Conservation (phyloP, 1,140 invertebrate genomes). For the Contarinia nasturtii region DNA sequence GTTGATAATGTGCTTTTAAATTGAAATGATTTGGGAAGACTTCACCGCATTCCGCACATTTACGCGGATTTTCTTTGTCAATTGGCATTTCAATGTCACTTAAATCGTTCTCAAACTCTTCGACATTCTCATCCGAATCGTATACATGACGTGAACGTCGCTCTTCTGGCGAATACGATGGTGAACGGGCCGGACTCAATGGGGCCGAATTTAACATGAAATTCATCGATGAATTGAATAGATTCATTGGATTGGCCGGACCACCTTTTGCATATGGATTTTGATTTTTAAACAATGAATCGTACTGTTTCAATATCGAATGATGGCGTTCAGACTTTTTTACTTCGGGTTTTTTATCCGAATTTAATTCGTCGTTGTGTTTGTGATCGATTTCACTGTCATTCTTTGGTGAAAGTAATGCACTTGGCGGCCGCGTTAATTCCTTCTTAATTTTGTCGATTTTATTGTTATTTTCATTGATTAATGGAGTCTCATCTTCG, state of each 20-base stretch:
- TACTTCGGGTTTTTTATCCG: neutral
- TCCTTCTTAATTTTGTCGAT: neutral
- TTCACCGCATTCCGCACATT: conserved; percentile 82
- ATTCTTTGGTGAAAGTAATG: neutral
- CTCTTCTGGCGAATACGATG: conserved; percentile 28
- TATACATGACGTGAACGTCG: neutral
- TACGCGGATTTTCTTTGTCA: conserved; percentile 48
- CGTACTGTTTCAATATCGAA: neutral
- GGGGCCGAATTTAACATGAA: conserved; percentile 24
- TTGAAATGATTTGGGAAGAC: conserved; percentile 88
- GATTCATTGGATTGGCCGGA: no score
- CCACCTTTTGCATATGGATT: no score
- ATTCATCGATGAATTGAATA: conserved; percentile 5
- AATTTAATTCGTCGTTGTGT: neutral
- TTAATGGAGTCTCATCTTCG: neutral
- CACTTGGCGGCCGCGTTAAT: neutral
- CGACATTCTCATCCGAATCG: conserved; percentile 35
- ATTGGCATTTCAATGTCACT: conserved; percentile 64
- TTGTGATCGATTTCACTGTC: neutral
- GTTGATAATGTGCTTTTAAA: conserved; percentile 91
- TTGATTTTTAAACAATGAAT: no score
- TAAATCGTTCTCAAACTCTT: conserved; percentile 49
- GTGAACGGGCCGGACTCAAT: conserved; percentile 33
- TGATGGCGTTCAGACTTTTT: neutral
- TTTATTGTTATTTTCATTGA: neutral